These are phyloP conservation scores for Empidonax traillii DNA, from an alignment of 2,113 vertebrate species.

Conservation along the genomic window DNA sequence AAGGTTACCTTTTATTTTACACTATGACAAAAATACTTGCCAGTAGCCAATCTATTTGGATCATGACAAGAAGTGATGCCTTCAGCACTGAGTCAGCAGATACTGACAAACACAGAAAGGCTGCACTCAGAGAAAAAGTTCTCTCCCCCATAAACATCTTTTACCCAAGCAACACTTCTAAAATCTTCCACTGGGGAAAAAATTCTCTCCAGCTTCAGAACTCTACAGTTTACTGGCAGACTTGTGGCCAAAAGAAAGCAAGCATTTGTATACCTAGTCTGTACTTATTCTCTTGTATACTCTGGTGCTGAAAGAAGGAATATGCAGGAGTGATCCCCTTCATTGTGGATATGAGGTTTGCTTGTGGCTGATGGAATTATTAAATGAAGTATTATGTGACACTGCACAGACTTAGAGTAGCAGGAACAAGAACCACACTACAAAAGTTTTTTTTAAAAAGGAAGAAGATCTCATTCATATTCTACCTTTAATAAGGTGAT, in stretches of 20 bases:
- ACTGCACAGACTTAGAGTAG: background rate
- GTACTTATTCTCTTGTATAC: background rate
- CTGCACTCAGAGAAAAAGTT: background rate
- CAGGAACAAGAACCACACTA: background rate
- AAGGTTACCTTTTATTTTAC: background rate
- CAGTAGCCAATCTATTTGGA: background rate
- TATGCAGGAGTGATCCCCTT: background rate
- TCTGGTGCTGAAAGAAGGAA: background rate
- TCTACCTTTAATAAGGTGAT: background rate
- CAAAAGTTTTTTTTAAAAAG: background rate
- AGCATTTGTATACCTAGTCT: background rate
- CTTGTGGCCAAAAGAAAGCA: background rate
- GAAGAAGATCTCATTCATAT: background rate
- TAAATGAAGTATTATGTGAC: background rate
- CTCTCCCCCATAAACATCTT: background rate
- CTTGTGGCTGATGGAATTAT: background rate
- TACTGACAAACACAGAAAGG: background rate
- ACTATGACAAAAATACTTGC: background rate
- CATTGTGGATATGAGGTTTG: background rate
- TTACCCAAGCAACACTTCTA: background rate
- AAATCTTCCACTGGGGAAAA: background rate
- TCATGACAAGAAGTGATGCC: background rate
- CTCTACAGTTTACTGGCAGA: background rate
- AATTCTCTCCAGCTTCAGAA: background rate
- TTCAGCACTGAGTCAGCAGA: background rate